Evolutionary conservation across 2,888 invertebrate genomes (phyloP).

Genomic region (Machimus rusticus): DNA sequence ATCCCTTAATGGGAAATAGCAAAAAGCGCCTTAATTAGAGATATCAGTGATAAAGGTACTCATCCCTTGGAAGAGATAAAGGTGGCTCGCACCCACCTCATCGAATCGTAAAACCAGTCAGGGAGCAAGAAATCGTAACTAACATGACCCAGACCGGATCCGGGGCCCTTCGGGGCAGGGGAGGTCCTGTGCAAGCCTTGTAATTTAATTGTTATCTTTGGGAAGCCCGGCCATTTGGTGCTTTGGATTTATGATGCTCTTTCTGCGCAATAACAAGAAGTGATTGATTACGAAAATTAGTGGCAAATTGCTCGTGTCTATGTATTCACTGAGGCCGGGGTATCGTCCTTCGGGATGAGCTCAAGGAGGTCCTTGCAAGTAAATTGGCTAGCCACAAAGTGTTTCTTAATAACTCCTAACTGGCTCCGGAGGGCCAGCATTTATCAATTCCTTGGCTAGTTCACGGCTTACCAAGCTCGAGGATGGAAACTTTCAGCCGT

Average conservation of each 20-base stretch:
- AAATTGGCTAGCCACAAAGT: neutral
- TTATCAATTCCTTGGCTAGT: slow-evolving; percentile 2
- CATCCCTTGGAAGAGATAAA: neutral
- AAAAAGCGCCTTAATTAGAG: neutral
- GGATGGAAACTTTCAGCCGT: neutral
- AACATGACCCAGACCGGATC: neutral
- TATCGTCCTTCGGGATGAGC: neutral
- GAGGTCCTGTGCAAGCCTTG: neutral
- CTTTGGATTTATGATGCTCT: neutral
- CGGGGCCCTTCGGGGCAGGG: neutral
- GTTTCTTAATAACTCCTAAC: neutral
- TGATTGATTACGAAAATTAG: slow-evolving; percentile 25
- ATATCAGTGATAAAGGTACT: neutral
- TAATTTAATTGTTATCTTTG: neutral
- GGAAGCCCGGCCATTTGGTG: neutral
- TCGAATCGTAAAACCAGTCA: neutral
- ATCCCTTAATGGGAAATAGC: neutral
- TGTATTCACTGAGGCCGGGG: neutral
- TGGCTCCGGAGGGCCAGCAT: neutral
- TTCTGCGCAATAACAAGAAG: neutral
- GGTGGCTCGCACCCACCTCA: neutral
- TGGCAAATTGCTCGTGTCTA: neutral
- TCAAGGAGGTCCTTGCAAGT: neutral
- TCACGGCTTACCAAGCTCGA: neutral
- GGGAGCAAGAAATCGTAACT: neutral